Base-by-base conservation (phyloP, 2,888 invertebrate genomes). In the Metalampra italica region DNA sequence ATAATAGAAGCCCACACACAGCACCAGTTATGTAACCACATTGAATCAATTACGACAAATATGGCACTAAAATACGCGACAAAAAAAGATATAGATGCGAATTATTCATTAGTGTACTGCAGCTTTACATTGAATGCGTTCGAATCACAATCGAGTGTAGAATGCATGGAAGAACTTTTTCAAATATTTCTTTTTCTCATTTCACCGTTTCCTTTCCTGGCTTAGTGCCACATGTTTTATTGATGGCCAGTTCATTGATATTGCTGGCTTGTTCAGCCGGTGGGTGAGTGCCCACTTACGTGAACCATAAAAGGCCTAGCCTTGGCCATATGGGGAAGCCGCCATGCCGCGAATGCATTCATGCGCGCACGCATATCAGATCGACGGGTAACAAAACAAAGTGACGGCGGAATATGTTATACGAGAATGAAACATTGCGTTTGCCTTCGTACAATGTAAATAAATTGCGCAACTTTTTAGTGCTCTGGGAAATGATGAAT, bases 171-270 rank as follows among this genome's bases (percentile, higher is more conserved):
- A 77, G 82, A 58, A 78, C 78, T 82, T 82, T 84, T 84, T 80
- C 74, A 79, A 86, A 85, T 84, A 83, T 78, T 86, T 86, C 83
- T 87, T 88, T 82, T 88, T 87, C 84, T 85, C 80, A 77, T 84
- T 83, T 82, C 82, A 77, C 78, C 69, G 79, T 82, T 86, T 85
- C 88, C 88, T 89, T 88, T 87, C 75, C 81, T 83, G 88, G 86
- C 84, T 75, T 67, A 75, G 75, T 78, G 85, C 83, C 86, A 84
- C 82, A 89, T 88, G 89, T 89, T 88, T 88, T 88, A 89, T 89
- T 88, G 88, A 89, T 88, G 82, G 82, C 70, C 79, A 77, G 87
- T 88, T 88, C 88, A 89, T 89, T 89, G 89, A 89, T 89, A 89
- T 89, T 82, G 78, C 79, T 82, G 78, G 75, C 87, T 87, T 87